Evolutionary conservation across 2,113 vertebrate genomes (phyloP).

Genomic region (Heterocephalus glaber): DNA sequence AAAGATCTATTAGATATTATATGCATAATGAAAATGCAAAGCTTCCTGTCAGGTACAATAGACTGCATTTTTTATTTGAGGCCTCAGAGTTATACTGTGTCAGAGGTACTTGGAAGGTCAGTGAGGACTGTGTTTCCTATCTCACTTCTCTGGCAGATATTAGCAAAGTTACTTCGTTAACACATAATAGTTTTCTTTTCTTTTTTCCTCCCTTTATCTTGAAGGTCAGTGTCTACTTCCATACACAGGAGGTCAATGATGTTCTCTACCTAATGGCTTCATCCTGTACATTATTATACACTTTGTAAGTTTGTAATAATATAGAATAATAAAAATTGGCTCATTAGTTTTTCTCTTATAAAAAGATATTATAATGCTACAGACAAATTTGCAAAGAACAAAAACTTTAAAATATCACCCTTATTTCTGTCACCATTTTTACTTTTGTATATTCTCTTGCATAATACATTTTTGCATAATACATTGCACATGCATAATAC

Average conservation of each 20-base stretch:
- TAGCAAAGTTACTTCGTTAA: slow-evolving; percentile 72
- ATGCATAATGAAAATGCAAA: slow-evolving; percentile 81
- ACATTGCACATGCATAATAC: not conserved
- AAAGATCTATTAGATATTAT: slow-evolving; percentile 81
- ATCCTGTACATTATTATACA: slow-evolving; percentile 33
- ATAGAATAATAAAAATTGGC: slow-evolving; percentile 62
- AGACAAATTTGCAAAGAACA: slow-evolving; percentile 24
- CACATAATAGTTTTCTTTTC: slow-evolving; percentile 27
- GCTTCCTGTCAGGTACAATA: slow-evolving; percentile 78
- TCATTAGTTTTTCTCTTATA: slow-evolving; percentile 66
- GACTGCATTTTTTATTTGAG: slow-evolving; percentile 77
- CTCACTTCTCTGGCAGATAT: slow-evolving; percentile 67
- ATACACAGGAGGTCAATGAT: slow-evolving; percentile 60
- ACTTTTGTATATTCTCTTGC: not conserved
- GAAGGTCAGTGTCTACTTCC: slow-evolving; percentile 70
- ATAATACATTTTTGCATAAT: not conserved
- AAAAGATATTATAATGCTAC: slow-evolving; percentile 39
- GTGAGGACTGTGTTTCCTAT: slow-evolving; percentile 54
- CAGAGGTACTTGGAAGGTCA: slow-evolving; percentile 72
- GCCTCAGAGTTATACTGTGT: slow-evolving; percentile 70
- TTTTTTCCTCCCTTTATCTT: not conserved
- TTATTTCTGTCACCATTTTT: not conserved
- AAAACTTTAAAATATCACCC: slow-evolving; percentile 26
- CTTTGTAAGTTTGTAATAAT: slow-evolving; percentile 56
- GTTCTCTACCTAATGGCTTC: slow-evolving; percentile 57